These are phyloP conservation scores for Ectemnius continuus DNA, from an alignment of 2,888 invertebrate species.

Conservation along the genomic window DNA sequence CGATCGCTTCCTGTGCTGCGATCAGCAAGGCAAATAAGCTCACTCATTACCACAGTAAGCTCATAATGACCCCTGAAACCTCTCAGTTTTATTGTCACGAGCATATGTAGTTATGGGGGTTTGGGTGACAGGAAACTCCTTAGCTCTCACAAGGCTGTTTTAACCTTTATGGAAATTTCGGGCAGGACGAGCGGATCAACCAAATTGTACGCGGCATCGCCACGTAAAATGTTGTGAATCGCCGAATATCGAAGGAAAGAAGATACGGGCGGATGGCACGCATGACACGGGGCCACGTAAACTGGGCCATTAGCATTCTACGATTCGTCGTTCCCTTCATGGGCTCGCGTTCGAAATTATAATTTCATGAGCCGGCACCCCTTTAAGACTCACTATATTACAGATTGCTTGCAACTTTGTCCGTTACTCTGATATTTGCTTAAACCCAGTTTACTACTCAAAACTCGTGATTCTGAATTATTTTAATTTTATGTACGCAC, in stretches of 20 bases:
- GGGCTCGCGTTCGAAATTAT: constrained; percentile 17
- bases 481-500: neutral
- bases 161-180: constrained; percentile 63
- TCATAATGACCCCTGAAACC: no score
- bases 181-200: constrained; percentile 18
- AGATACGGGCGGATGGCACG: constrained; percentile 18
- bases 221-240: constrained; percentile 19
- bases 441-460: no score
- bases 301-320: constrained; percentile 27
- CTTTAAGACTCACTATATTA: neutral
- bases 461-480: neutral
- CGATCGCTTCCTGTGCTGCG: no score
- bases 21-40: no score
- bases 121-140: constrained; percentile 56
- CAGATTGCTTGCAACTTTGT: neutral
- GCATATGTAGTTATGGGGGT: constrained; percentile 51
- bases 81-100: neutral
- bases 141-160: constrained; percentile 56
- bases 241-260: constrained; percentile 4
- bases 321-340: constrained; percentile 16
- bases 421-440: no score
- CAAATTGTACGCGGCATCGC: constrained; percentile 16
- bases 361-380: constrained; percentile 12
- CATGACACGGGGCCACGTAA: neutral
- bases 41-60: no score